Conservation (phyloP, 2,888 invertebrate genomes). For the Euproctis similis region DNA sequence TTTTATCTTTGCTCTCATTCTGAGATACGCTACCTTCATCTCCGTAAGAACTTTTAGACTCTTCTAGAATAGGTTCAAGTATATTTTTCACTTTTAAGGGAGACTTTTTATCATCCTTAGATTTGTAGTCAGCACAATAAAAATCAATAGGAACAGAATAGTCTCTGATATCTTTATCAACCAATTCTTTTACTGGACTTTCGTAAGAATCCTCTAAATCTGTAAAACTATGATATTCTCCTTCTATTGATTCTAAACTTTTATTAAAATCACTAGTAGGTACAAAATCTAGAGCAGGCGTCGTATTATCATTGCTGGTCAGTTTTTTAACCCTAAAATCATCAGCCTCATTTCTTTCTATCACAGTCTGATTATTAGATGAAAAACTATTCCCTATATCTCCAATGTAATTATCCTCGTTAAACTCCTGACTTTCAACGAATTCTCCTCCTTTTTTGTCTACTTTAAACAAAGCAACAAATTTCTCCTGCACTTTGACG, state of each 20-base stretch:
- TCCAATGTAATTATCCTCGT: constrained; percentile 58
- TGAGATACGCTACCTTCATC: constrained; percentile 44
- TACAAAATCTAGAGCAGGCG: background rate
- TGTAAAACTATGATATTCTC: constrained; percentile 66
- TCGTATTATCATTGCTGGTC: constrained; percentile 1
- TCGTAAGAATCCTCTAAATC: constrained; percentile 59
- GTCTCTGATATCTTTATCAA: constrained; percentile 66
- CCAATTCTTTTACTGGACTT: constrained; percentile 63
- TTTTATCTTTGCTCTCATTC: constrained; percentile 21
- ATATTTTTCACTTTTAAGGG: constrained; percentile 36
- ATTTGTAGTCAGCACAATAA: constrained; percentile 55
- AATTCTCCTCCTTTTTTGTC: constrained; percentile 40
- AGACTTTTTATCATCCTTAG: constrained; percentile 39
- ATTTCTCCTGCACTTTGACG: constrained; percentile 39
- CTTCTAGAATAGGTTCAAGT: constrained; percentile 65
- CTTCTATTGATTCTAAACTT: constrained; percentile 45
- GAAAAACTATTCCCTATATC: constrained; percentile 50
- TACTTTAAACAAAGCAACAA: constrained; percentile 41
- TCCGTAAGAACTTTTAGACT: constrained; percentile 59
- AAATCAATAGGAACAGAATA: constrained; percentile 64
- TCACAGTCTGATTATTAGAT: constrained; percentile 45
- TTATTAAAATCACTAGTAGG: constrained; percentile 20
- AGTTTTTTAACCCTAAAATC: constrained; percentile 7
- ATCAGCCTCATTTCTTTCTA: constrained; percentile 25
- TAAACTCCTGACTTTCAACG: constrained; percentile 63